These are phyloP conservation scores for Pseudopleuronectes americanus DNA, from an alignment of 2,797 vertebrate species.

Conservation along the genomic window DNA sequence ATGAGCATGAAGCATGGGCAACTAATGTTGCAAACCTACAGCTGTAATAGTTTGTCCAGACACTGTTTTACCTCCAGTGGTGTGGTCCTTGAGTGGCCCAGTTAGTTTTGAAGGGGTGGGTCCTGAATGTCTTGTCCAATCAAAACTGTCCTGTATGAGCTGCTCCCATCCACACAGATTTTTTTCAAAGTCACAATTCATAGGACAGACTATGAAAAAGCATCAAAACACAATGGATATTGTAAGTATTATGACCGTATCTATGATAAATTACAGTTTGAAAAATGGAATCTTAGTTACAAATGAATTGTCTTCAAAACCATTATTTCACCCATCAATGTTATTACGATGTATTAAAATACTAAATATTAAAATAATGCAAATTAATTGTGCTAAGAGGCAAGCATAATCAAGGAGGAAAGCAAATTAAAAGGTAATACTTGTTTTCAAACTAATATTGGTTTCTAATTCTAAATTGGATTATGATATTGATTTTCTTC, in stretches of 20 bases:
- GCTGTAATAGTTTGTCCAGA: background rate
- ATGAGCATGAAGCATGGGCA: slow-evolving; percentile 10
- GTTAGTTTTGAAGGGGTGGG: slow-evolving; percentile 77
- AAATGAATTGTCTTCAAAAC: background rate
- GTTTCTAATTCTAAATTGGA: background rate
- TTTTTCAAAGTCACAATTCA: slow-evolving; percentile 84
- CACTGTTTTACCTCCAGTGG: slow-evolving; percentile 80
- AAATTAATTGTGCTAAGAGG: background rate
- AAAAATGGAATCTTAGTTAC: background rate
- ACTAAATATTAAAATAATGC: background rate
- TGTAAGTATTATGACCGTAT: background rate
- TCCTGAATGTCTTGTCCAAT: slow-evolving; percentile 82
- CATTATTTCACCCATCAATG: background rate
- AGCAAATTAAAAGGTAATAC: background rate
- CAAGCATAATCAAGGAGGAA: background rate
- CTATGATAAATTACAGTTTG: background rate
- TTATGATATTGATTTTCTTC: slow-evolving; percentile 1
- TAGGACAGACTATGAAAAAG: slow-evolving; percentile 73
- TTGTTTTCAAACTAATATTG: background rate
- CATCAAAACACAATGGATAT: slow-evolving; percentile 23
- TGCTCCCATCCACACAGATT: slow-evolving; percentile 85
- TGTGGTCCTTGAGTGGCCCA: slow-evolving; percentile 87
- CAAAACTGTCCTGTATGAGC: slow-evolving; percentile 81
- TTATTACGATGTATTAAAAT: background rate
- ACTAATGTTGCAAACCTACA: background rate